phyloP scores from a whole-genome alignment of 2,113 vertebrate genomes.

The Scatophagus argus region DNA sequence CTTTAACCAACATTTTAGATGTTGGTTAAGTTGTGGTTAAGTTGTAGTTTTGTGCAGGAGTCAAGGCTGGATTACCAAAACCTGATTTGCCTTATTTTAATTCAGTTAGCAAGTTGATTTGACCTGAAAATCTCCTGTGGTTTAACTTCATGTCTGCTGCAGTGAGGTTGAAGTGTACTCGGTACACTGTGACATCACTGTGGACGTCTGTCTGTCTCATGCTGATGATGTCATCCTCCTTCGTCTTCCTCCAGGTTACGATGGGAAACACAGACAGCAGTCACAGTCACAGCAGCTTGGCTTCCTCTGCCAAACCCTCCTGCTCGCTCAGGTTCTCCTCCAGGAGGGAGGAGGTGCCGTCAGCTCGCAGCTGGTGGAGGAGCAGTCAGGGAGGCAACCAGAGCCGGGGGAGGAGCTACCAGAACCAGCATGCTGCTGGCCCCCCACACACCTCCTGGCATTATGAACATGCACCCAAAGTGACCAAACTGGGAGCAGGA shows the following conservation, averaged over 20 bases:
- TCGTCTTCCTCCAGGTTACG: constrained; percentile 80
- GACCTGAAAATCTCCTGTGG: neutral
- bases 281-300: constrained; percentile 88
- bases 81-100: neutral
- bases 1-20: no score
- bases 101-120: neutral
- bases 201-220: neutral
- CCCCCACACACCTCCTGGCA: constrained; percentile 87
- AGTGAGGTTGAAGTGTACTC: neutral
- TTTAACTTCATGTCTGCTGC: neutral
- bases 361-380: constrained; percentile 86
- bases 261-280: constrained; percentile 98
- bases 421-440: constrained; percentile 82
- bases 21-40: no score
- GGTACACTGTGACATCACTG: neutral
- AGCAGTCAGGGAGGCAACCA: constrained; percentile 75
- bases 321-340: constrained; percentile 86
- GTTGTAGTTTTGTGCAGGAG: no score
- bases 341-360: constrained; percentile 83
- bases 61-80: neutral
- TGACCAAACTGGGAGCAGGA: constrained; percentile 68
- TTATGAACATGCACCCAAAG: constrained; percentile 78
- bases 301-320: constrained; percentile 83
- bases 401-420: constrained; percentile 83
- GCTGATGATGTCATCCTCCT: constrained; percentile 41